Evolutionary conservation across 2,113 vertebrate genomes (phyloP).

Genomic region (Oplegnathus fasciatus): DNA sequence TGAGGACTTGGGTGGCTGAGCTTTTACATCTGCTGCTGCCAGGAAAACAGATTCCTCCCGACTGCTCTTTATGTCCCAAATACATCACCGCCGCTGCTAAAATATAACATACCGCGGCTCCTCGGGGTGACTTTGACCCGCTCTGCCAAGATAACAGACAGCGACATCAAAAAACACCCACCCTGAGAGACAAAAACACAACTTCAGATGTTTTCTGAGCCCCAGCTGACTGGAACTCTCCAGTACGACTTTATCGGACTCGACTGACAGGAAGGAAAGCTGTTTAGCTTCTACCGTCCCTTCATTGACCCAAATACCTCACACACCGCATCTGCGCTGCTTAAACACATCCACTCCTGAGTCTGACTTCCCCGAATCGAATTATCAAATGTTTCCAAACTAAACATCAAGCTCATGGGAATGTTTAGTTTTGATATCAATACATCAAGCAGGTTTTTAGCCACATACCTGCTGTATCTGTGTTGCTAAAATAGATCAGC

Average conservation of each 20-base stretch:
- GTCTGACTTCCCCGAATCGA: not conserved
- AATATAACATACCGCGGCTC: not conserved
- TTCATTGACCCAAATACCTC: slow-evolving; percentile 1
- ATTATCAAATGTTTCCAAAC: slow-evolving; percentile 39
- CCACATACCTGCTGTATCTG: slow-evolving; percentile 2
- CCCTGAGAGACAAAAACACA: slow-evolving; percentile 23
- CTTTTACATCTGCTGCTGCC: slow-evolving; percentile 15
- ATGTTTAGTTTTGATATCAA: not conserved
- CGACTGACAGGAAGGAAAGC: slow-evolving; percentile 4
- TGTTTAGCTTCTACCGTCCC: slow-evolving; percentile 13
- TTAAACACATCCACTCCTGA: slow-evolving; percentile 18
- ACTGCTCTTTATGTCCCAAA: not conserved
- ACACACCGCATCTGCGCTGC: not conserved
- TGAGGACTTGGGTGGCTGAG: slow-evolving; percentile 1
- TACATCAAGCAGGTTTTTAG: not conserved
- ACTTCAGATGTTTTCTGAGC: slow-evolving; percentile 23
- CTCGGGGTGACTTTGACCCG: slow-evolving; percentile 21
- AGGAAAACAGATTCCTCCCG: not conserved
- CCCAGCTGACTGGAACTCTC: not conserved
- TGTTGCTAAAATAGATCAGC: not conserved
- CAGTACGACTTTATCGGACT: slow-evolving; percentile 13
- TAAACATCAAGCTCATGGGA: not conserved
- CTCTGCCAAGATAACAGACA: slow-evolving; percentile 17
- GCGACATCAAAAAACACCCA: slow-evolving; percentile 29
- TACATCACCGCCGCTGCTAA: not conserved